Evolutionary conservation across 2,888 invertebrate genomes (phyloP).

Genomic region (Leptinotarsa haldemani): DNA sequence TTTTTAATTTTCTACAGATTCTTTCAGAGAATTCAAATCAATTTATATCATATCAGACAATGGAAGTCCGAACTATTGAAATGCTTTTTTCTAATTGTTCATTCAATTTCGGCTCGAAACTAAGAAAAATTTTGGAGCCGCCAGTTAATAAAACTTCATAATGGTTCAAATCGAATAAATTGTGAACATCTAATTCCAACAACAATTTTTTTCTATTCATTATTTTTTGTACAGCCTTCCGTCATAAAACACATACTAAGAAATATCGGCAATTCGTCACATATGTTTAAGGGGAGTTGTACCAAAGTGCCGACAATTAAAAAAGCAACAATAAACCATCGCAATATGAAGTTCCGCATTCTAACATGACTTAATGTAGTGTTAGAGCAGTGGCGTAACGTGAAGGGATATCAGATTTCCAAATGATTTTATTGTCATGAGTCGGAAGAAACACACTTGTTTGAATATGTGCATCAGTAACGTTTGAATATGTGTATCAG

Average conservation of each 20-base stretch:
- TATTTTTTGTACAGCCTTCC: neutral
- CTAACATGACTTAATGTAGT: conserved; percentile 5
- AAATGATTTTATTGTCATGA: too few relatives aligned
- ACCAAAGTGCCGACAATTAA: conserved; percentile 19
- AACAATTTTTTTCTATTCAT: neutral
- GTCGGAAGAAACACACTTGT: too few relatives aligned
- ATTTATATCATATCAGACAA: too few relatives aligned
- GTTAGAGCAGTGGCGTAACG: conserved; percentile 12
- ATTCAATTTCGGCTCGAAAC: too few relatives aligned
- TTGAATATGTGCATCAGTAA: too few relatives aligned
- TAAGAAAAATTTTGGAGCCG: too few relatives aligned
- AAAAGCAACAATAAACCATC: conserved; percentile 18
- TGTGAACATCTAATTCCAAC: neutral
- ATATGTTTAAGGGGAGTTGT: conserved; percentile 21
- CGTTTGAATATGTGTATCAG: too few relatives aligned
- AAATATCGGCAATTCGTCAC: conserved; percentile 13
- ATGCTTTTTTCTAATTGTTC: too few relatives aligned
- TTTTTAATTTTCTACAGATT: too few relatives aligned
- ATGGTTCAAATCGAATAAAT: neutral
- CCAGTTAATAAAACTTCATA: neutral
- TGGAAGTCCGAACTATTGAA: too few relatives aligned
- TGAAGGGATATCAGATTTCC: neutral
- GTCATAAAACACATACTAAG: conserved; percentile 3
- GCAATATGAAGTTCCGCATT: conserved; percentile 9
- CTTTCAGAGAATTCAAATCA: too few relatives aligned